These are phyloP conservation scores for Lophius americanus DNA, from an alignment of 2,797 vertebrate genomes.

Conservation along the genomic window DNA sequence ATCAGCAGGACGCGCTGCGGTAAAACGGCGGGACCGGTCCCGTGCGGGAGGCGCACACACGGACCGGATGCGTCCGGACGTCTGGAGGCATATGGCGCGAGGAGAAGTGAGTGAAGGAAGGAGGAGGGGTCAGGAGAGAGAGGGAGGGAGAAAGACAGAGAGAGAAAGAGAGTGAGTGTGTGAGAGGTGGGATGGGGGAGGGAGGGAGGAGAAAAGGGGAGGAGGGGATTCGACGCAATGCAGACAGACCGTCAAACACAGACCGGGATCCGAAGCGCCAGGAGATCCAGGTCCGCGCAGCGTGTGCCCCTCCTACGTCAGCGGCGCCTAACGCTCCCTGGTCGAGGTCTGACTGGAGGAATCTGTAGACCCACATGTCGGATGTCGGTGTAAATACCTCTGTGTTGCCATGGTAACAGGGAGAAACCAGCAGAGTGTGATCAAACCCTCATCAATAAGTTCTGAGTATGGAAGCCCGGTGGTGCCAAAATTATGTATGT, in stretches of 20 bases:
- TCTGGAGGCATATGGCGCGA: conserved; percentile 71
- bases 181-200: conserved; percentile 11
- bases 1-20: conserved; percentile 83
- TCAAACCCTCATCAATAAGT: neutral
- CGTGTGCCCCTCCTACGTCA: no score
- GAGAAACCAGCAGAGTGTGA: conserved; percentile 1
- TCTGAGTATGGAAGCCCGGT: neutral
- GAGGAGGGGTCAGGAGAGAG: neutral
- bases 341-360: conserved; percentile 9
- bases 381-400: conserved; percentile 36
- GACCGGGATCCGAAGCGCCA: neutral
- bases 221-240: conserved; percentile 81
- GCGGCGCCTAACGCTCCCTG: neutral
- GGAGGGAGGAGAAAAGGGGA: conserved; percentile 10
- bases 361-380: conserved; percentile 23
- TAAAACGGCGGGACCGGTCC: conserved; percentile 15
- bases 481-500: neutral
- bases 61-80: conserved; percentile 35
- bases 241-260: conserved; percentile 81
- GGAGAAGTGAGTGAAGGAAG: conserved; percentile 17
- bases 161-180: conserved; percentile 36
- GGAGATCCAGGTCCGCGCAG: no score
- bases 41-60: conserved; percentile 11
- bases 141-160: conserved; percentile 29
- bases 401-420: conserved; percentile 65